phyloP scores from a whole-genome alignment of 2,888 invertebrate genomes.

The Onthophagus sagittarius region DNA sequence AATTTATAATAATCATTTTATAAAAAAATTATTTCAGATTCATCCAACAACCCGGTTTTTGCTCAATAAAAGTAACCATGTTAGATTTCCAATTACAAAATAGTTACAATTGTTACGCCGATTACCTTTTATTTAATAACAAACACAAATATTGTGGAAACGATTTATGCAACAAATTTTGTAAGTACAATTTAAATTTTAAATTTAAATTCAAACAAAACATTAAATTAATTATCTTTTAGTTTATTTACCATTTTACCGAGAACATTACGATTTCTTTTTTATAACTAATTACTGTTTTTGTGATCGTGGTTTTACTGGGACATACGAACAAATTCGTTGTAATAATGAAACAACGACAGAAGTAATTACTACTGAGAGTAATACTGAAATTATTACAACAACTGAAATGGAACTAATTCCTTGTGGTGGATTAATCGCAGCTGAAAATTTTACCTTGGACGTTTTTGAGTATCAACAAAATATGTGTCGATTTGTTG shows the following conservation, averaged over 20 bases:
- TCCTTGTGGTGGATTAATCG: slow-evolving; percentile 35
- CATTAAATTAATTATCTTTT: slow-evolving; percentile 23
- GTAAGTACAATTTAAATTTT: slow-evolving; percentile 37
- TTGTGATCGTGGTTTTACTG: slow-evolving; percentile 48
- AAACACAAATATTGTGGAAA: slow-evolving; percentile 47
- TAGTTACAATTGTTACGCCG: slow-evolving; percentile 47
- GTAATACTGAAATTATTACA: slow-evolving; percentile 12
- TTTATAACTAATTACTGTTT: slow-evolving; percentile 45
- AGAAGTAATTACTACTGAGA: not conserved
- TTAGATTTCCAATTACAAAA: slow-evolving; percentile 49
- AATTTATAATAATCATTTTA: not conserved
- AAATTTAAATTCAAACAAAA: too few species aligned
- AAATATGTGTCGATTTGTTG: slow-evolving; percentile 31
- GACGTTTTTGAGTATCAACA: slow-evolving; percentile 33
- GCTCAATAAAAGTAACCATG: slow-evolving; percentile 45
- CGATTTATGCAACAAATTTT: slow-evolving; percentile 40
- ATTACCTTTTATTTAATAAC: slow-evolving; percentile 45
- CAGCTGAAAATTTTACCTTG: slow-evolving; percentile 36
- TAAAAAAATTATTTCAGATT: slow-evolving; percentile 39
- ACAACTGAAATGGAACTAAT: slow-evolving; percentile 11
- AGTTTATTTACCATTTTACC: not conserved
- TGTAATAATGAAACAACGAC: slow-evolving; percentile 30
- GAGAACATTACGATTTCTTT: slow-evolving; percentile 40
- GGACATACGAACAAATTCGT: slow-evolving; percentile 46
- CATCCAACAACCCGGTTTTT: slow-evolving; percentile 44